Evolutionary conservation across 2,888 invertebrate species (phyloP), one percentile per base, ranked within the genome.

Genomic region (Pollenia labialis): DNA sequence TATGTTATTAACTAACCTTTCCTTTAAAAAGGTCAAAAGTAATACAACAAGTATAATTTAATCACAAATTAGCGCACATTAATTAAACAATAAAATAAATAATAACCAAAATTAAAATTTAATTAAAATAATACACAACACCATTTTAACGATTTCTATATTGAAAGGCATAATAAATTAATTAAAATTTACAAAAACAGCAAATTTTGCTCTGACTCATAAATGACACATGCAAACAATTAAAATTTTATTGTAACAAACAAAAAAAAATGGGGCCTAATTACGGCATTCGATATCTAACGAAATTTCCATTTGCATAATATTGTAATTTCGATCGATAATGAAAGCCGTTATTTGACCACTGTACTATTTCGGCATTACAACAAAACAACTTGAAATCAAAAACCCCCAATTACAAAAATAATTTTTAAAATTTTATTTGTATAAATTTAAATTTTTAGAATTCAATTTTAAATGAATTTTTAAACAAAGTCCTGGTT

Each of bases 141-240:
- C 32, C 32, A 32, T 32, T 32, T 32, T 32, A 6, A 32, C 6
- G 4, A 32, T 32, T 32, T 4, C 4, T 2, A 6, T 32, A 32
- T 32, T 44, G 14, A 64, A 42, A 1, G 32, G 50, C 14, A 62
- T 42, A 76, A 46, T 18, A 18, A 54, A 64, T 56, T 46, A 66
- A 81, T 56, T 76, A 54, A 74, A 40, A 72, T 58, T 52, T 54
- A 66, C 40, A 75, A 77, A 75, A 66, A 72, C 12, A 23, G 62
- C 54, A 62, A 85, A 88, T 88, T 85, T 90, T 6, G 91, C 91
- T 91, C 91, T 90, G 91, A 91, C 88, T 58, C 81, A 80, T n/a
- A 52, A 52, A 40, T 32, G 14, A 46, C 80, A 87, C 9, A 32
- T 32, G 32, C 4, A 32, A 32, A 32, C 32, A 4, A 32, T 32